Evolutionary conservation across 2,888 invertebrate genomes (phyloP).

Genomic region (Elaeidobius kamerunicus): DNA sequence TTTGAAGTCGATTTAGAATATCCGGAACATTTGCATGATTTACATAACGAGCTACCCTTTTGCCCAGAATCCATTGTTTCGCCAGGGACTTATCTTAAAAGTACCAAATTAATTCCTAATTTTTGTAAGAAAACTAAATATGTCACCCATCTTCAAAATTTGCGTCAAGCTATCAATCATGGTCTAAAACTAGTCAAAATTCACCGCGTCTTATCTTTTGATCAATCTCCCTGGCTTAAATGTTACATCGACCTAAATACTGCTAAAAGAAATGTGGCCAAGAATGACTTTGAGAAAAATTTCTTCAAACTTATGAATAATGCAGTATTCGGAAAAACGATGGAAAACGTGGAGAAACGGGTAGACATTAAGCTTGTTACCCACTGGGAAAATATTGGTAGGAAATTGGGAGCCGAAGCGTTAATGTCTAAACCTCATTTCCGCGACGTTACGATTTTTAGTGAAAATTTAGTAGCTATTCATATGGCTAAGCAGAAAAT

Average conservation of each 20-base stretch:
- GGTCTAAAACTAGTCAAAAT: neutral
- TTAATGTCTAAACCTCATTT: no score
- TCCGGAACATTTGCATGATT: no score
- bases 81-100: neutral
- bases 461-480: no score
- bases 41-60: no score
- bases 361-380: no score
- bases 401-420: no score
- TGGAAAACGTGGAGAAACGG: neutral
- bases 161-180: no score
- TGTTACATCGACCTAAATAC: neutral
- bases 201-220: neutral
- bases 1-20: constrained; percentile 13
- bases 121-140: neutral
- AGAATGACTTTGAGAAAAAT: no score
- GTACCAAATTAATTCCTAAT: neutral
- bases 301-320: no score
- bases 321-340: neutral
- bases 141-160: neutral
- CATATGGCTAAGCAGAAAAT: constrained; percentile 1
- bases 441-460: no score
- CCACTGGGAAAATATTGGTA: neutral
- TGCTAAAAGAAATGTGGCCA: neutral
- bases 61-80: neutral
- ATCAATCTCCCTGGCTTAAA: neutral